A percentile compares a stretch with the other conserved stretches of the same genome.
Conservation (phyloP, 2,888 invertebrate species). For the Caradrina clavipalpis region DNA sequence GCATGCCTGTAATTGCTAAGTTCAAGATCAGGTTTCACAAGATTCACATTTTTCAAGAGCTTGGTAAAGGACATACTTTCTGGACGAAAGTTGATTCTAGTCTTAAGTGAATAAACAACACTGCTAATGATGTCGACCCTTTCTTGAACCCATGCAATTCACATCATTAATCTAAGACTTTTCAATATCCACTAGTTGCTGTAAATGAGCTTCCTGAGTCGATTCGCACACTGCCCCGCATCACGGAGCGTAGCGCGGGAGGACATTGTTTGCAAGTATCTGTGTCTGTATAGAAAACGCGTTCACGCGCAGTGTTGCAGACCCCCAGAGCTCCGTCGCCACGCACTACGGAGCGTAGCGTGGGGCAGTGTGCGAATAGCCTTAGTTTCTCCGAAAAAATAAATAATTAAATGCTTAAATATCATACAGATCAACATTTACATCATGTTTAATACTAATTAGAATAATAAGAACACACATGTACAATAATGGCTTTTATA, state of each 20-base stretch:
- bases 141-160: not conserved
- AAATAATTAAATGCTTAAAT: conserved; percentile 8
- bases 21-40: not conserved
- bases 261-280: no score
- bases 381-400: not conserved
- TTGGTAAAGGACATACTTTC: not conserved
- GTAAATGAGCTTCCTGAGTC: not conserved
- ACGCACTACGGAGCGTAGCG: no score
- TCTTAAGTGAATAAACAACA: not conserved
- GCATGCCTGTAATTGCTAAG: not conserved
- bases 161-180: not conserved
- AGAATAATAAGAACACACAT: conserved; percentile 14
- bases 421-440: conserved; percentile 2
- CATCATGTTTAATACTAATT: conserved; percentile 11
- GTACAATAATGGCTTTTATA: not conserved
- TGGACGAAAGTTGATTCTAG: not conserved
- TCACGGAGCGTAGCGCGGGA: no score
- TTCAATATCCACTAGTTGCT: not conserved
- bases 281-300: no score
- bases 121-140: not conserved
- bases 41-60: not conserved
- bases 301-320: no score
- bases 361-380: no score
- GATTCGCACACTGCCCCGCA: no score
- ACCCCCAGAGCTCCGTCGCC: no score